Base-by-base conservation (phyloP, 2,797 vertebrate species). In the Denticeps clupeoides region DNA sequence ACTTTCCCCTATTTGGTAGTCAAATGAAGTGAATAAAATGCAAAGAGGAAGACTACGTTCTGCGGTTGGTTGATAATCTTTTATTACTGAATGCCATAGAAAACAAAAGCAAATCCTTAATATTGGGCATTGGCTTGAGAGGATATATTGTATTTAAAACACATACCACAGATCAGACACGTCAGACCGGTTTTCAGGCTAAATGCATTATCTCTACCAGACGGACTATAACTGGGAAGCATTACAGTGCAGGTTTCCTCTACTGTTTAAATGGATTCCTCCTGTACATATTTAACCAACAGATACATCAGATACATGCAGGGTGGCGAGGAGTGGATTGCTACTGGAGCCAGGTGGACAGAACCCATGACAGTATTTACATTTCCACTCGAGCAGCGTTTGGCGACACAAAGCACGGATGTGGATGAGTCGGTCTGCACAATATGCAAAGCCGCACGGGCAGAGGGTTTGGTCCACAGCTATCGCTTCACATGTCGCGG, bases 281-380 rank as follows among this genome's bases (percentile, higher is more conserved):
- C 33, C 28, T 33, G 55, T 49, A 58, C 21, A 18, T 19, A 53
- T 37, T 46, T 33, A 46, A 31, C 35, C 29, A 43, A 55, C 44
- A 66, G 58, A 57, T 49, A 60, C 38, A 58, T 47, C 45, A 32
- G 16, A 50, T 49, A 82, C 79, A 80, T 83, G 79, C 81, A 79
- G 55, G 68, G 72, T 62, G 54, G 55, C 62, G 71, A 56, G 54
- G 61, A 62, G 49, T 44, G 40, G 55, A 60, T 53, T 59, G 68
- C 66, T 56, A 56, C 49, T 51, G 52, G 51, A 60, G 48, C 62
- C 62, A 63, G 63, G 57, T 70, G 68, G 62, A 69, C 63, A n/a
- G 56, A 68, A 32, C 46, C 41, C 41, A 62, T 53, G 48, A 48
- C 49, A 9, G 9, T 59, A 69, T 52, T 58, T 57, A 73, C 70